Evolutionary conservation across 2,888 invertebrate species (phyloP), one percentile per base, ranked within the genome.

Genomic region (Emmelina monodactyla): DNA sequence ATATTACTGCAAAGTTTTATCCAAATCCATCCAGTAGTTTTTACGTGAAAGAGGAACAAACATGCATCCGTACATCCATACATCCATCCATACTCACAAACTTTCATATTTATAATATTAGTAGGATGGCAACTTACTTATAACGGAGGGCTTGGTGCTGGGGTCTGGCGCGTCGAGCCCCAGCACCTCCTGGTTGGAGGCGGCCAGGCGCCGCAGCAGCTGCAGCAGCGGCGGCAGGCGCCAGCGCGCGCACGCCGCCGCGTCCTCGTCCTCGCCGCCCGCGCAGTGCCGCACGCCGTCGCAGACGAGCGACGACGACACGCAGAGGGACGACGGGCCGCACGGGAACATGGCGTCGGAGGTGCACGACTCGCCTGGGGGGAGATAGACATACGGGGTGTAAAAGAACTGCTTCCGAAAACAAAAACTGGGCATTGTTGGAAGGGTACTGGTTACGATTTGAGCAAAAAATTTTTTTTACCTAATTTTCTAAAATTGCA

Each of bases 241-340:
- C 3, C 72, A 45, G 28, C 65, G 68, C 2, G 72, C 52, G 43
- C 81, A 79, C 2, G 70, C 71, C 14, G 42, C 45, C 1, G 63
- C 33, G 22, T 83, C 84, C 44, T 84, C 84, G 40, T 84, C 84
- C 39, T 84, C 85, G 3, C 85, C 85, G 1, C 83, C 83, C 0
- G 88, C 87, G 45, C 88, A 88, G 54, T 88, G 86, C 1, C 81
- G 69, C 14, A 85, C 81, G 7, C 87, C 87, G 46, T 88, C 88
- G 56, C 88, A 88, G 12, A 85, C 79, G 42, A 88, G 66, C 49
- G 84, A 83, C 33, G 84, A 83, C 1, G 87, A 85, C 35, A 88
- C 82, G 62, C 88, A 88, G 30, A 87, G 70, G 42, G 64, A 60
- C 12, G 75, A 73, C 22, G 53, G 41, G 0, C 78, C 78, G 44